Evolutionary conservation across 2,113 vertebrate species (phyloP), one percentile per base, ranked within the genome.

Genomic region (Proteles cristata): DNA sequence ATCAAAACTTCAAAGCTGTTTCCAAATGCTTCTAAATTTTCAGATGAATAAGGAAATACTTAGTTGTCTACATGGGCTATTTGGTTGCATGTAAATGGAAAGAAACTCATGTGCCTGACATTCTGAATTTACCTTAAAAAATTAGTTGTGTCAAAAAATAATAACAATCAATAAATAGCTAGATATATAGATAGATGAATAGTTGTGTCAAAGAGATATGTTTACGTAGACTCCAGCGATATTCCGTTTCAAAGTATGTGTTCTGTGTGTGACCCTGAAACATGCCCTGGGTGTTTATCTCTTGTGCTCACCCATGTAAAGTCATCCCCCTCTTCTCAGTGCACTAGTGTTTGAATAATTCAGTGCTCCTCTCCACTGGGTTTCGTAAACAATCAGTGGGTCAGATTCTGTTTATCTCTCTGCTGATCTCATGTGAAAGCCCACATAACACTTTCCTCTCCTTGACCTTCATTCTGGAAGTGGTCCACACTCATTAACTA

Each of bases 391-490:
- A 85, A 63, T 73, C 31, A 28, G 19, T n/a, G 33, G n/a, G 76
- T 80, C 19, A 21, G 69, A 86, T 55, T 80, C 69, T 88, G 1
- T 81, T 92, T 19, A 17, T 48, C 17, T 83, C 66, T 48, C 74
- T 84, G n/a, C n/a, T 81, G 79, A 94, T 90, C 80, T 85, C 66
- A 43, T 43, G 19, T 55, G 35, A 85, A 87, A 84, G 50, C 15
- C n/a, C 58, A 88, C 1, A 4, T 12, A 84, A 61, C 50, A 31
- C 31, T 89, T 73, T 84, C n/a, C 82, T 50, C 96, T 95, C 80
- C 58, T 93, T 97, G 95, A 98, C 83, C 96, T 68, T 98, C 80
- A 93, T 88, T 76, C 95, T 97, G 95, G 88, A 98, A 97, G 95
- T 53, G 45, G 58, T 91, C 97, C 88, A 95, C 90, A 79, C 95